These are phyloP conservation scores for Proisotoma minuta DNA, from an alignment of 2,888 invertebrate species.

Conservation along the genomic window DNA sequence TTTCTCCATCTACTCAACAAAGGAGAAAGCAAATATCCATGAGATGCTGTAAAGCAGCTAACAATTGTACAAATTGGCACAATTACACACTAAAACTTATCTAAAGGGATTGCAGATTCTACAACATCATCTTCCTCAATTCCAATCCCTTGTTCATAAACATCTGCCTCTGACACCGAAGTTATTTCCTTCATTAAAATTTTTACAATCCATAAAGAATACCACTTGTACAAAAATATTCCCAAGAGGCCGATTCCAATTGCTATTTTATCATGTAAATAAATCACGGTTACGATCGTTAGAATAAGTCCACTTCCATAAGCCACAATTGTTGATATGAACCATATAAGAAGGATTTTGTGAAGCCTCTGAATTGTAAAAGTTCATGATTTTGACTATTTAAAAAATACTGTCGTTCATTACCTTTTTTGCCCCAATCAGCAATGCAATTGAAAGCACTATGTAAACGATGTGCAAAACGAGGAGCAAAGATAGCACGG, in stretches of 20 bases:
- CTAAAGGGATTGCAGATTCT: conserved; percentile 1
- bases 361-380: conserved; percentile 19
- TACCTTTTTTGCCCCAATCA: conserved; percentile 21
- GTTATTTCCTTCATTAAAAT: conserved; percentile 34
- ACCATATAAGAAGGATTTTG: conserved; percentile 25
- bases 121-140: neutral
- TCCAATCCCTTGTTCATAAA: conserved; percentile 10
- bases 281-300: conserved; percentile 11
- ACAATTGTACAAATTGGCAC: neutral
- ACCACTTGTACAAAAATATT: conserved; percentile 31
- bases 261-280: conserved; percentile 16
- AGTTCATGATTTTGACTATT: neutral
- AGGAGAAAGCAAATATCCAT: neutral
- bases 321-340: conserved; percentile 17
- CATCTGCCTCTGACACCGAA: conserved; percentile 26
- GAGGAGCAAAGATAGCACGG: conserved; percentile 3
- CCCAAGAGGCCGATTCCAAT: conserved; percentile 11
- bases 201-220: conserved; percentile 38
- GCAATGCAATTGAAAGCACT: conserved; percentile 11
- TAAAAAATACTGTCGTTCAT: neutral
- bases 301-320: neutral
- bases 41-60: neutral
- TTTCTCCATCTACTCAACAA: conserved; percentile 1
- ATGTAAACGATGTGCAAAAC: neutral
- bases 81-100: conserved; percentile 14